These are phyloP conservation scores for Amorpha juglandis DNA, from an alignment of 2,888 invertebrate genomes.

Conservation along the genomic window DNA sequence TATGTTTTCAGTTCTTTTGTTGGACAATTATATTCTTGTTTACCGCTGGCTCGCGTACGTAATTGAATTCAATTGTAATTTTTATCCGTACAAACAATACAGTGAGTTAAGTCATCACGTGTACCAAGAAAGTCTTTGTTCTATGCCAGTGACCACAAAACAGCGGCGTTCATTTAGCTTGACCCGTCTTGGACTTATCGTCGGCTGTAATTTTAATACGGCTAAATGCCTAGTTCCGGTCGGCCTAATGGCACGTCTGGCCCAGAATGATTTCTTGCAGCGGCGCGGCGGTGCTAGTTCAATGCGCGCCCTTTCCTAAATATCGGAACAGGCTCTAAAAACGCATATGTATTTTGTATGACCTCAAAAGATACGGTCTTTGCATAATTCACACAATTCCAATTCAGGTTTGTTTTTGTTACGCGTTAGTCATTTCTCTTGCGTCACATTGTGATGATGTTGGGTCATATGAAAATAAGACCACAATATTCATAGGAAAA, in stretches of 20 bases:
- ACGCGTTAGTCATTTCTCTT: slow-evolving; percentile 13
- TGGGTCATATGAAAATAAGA: neutral
- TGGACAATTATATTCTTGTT: slow-evolving; percentile 15
- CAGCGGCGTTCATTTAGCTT: slow-evolving; percentile 41
- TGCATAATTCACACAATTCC: slow-evolving; percentile 27
- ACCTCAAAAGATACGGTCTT: slow-evolving; percentile 23
- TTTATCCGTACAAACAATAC: slow-evolving; percentile 21
- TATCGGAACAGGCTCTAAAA: slow-evolving; percentile 12
- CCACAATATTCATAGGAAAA: neutral
- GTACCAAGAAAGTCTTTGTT: slow-evolving; percentile 37
- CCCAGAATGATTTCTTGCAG: neutral
- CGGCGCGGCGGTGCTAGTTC: neutral
- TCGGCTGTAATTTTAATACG: slow-evolving; percentile 29
- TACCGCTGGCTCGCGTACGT: neutral
- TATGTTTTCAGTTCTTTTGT: neutral
- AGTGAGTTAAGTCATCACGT: slow-evolving; percentile 20
- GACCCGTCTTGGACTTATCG: slow-evolving; percentile 34
- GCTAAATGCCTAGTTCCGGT: slow-evolving; percentile 30
- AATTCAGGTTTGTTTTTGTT: slow-evolving; percentile 5
- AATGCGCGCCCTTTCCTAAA: slow-evolving; percentile 15
- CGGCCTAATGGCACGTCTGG: slow-evolving; percentile 22
- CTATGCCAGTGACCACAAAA: slow-evolving; percentile 40
- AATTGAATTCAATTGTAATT: slow-evolving; percentile 23
- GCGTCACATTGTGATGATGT: neutral
- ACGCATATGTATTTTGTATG: slow-evolving; percentile 16